Conservation (phyloP, 1,140 invertebrate species). For the Ruditapes philippinarum region DNA sequence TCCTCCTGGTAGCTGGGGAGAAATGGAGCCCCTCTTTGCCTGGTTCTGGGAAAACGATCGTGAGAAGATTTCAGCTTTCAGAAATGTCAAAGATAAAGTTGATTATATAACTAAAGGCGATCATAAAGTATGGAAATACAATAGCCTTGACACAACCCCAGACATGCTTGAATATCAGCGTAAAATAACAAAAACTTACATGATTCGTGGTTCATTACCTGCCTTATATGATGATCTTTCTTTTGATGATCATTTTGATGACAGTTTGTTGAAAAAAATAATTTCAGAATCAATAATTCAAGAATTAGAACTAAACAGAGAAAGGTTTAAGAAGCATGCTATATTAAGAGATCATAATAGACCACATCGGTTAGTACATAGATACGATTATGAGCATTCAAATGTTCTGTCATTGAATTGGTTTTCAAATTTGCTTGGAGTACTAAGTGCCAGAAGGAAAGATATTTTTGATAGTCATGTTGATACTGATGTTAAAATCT, state of each 20-base stretch:
- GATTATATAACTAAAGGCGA: slow-evolving; percentile 61
- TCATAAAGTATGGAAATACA: slow-evolving; percentile 40
- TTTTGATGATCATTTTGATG: slow-evolving; percentile 18
- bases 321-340: neutral
- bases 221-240: slow-evolving; percentile 60
- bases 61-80: slow-evolving; percentile 50
- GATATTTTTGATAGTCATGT: slow-evolving; percentile 74
- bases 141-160: slow-evolving; percentile 58
- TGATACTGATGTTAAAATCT: slow-evolving; percentile 77
- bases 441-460: slow-evolving; percentile 57
- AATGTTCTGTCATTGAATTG: slow-evolving; percentile 52
- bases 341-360: neutral
- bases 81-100: slow-evolving; percentile 66
- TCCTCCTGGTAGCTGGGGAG: slow-evolving; percentile 79
- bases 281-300: slow-evolving; percentile 44
- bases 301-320: neutral
- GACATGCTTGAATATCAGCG: slow-evolving; percentile 68
- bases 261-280: slow-evolving; percentile 52
- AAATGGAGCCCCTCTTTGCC: slow-evolving; percentile 68
- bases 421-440: slow-evolving; percentile 48
- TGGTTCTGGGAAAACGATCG: slow-evolving; percentile 73
- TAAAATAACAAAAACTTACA: slow-evolving; percentile 76
- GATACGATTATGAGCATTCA: neutral
- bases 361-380: too few relatives aligned
- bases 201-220: slow-evolving; percentile 47